phyloP scores from a whole-genome alignment of 2,113 vertebrate species.

The Chlamydotis undulata region DNA sequence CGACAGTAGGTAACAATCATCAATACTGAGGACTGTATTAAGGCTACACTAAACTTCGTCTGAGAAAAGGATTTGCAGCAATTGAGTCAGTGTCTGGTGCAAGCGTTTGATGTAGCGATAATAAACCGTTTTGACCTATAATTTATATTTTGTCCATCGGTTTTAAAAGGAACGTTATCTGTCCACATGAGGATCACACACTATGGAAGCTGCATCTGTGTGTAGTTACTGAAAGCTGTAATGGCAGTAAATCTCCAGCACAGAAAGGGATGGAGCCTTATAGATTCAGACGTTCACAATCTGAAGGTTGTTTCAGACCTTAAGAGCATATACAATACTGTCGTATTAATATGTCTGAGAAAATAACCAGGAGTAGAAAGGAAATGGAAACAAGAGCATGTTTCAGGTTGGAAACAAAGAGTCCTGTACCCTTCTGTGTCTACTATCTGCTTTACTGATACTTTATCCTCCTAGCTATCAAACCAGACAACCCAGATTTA shows the following conservation, averaged over 20 bases:
- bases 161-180: conserved; percentile 37
- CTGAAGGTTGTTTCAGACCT: neutral
- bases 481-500: conserved; percentile 17
- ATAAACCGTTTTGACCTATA: conserved; percentile 15
- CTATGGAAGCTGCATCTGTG: conserved; percentile 40
- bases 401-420: neutral
- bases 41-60: neutral
- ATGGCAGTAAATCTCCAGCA: conserved; percentile 44
- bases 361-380: neutral
- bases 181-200: conserved; percentile 28
- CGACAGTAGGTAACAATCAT: neutral
- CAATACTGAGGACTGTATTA: neutral
- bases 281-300: neutral
- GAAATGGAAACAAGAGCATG: neutral
- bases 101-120: conserved; percentile 21
- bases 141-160: conserved; percentile 22
- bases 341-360: neutral
- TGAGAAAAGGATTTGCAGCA: conserved; percentile 17
- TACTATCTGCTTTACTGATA: neutral
- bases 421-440: neutral
- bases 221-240: conserved; percentile 37
- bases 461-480: conserved; percentile 15
- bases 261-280: neutral
- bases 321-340: neutral
- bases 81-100: neutral